Conservation (phyloP, 2,797 vertebrate genomes). For the Ataeniobius toweri region DNA sequence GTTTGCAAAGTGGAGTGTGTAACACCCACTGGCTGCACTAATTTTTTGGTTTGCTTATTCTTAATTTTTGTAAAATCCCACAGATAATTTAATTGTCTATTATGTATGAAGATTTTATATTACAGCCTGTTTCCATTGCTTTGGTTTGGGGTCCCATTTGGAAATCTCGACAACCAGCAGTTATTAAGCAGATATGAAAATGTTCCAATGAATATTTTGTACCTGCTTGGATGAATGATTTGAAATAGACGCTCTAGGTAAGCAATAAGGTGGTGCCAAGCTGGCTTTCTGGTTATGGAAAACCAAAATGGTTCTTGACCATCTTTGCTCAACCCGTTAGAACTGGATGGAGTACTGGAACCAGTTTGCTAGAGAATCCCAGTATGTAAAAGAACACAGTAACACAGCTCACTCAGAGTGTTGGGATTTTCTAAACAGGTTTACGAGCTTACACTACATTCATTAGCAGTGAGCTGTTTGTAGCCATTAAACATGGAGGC, state of each 20-base stretch:
- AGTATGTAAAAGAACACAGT: not conserved
- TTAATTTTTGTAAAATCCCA: no score
- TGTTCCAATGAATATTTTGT: not conserved
- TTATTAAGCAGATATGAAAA: not conserved
- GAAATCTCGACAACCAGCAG: not conserved
- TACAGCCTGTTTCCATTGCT: not conserved
- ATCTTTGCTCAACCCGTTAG: not conserved
- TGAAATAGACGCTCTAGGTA: not conserved
- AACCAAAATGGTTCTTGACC: not conserved
- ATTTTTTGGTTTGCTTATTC: no score
- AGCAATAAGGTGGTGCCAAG: not conserved
- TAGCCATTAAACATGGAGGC: conserved; percentile 47
- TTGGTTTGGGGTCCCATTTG: no score
- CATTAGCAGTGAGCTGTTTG: conserved; percentile 53
- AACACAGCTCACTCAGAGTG: conserved; percentile 27
- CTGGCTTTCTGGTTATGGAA: not conserved
- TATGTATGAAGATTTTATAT: not conserved
- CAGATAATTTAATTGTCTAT: no score
- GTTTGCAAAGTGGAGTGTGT: not conserved
- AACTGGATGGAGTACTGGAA: not conserved
- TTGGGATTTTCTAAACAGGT: conserved; percentile 42
- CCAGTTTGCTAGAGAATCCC: not conserved
- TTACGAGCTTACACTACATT: conserved; percentile 45
- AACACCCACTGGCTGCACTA: not conserved
- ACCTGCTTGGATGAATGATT: not conserved